Evolutionary conservation across 2,797 vertebrate genomes (phyloP).

Genomic region (Hydrophis major): DNA sequence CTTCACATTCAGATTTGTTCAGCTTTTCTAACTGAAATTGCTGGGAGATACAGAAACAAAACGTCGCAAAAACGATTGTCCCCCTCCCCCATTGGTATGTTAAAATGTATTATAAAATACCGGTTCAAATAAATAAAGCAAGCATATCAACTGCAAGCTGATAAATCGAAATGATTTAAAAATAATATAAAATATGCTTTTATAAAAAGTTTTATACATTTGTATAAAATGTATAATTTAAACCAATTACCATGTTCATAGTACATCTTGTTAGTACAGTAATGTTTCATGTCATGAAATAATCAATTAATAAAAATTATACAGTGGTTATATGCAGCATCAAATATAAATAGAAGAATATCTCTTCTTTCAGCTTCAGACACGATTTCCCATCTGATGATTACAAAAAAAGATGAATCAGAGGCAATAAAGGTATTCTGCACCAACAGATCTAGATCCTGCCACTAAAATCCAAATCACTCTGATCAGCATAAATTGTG

Average conservation of each 20-base stretch:
- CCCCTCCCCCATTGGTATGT: neutral
- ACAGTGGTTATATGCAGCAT: conserved; percentile 42
- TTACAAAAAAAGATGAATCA: conserved; percentile 42
- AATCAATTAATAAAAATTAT: conserved; percentile 47
- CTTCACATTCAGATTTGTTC: conserved; percentile 56
- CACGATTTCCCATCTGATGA: conserved; percentile 12
- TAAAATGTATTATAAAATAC: neutral
- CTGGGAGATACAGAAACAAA: conserved; percentile 62
- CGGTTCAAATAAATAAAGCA: neutral
- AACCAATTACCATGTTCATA: conserved; percentile 44
- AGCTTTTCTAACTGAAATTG: conserved; percentile 54
- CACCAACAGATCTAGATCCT: conserved; percentile 8
- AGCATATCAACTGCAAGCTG: conserved; percentile 66
- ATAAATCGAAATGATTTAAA: conserved; percentile 58
- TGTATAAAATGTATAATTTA: conserved; percentile 30
- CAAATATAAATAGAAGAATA: conserved; percentile 43
- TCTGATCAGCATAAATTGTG: neutral
- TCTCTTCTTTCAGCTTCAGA: conserved; percentile 40
- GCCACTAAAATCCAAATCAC: neutral
- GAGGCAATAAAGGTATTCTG: conserved; percentile 45
- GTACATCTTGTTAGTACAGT: conserved; percentile 29
- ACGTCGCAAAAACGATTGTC: conserved; percentile 61
- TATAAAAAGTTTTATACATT: conserved; percentile 54
- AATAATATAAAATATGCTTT: conserved; percentile 46
- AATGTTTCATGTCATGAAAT: conserved; percentile 46